phyloP scores from a whole-genome alignment of 2,113 vertebrate species.

The Pygoscelis adeliae region DNA sequence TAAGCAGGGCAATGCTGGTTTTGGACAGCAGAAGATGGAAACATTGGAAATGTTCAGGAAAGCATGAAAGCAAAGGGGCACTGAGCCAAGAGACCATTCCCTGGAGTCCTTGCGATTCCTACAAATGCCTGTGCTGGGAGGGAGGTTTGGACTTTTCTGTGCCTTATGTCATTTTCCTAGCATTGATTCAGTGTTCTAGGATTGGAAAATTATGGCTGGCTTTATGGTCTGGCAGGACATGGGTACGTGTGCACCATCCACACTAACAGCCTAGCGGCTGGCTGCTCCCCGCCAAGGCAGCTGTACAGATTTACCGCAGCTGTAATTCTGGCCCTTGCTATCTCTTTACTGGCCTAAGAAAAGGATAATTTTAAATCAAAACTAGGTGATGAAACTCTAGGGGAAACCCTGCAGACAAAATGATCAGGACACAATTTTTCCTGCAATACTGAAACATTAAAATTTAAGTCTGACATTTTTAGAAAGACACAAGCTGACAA shows the following conservation, averaged over 20 bases:
- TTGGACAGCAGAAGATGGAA: not conserved
- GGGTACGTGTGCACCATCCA: not conserved
- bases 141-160: not conserved
- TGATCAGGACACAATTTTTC: not conserved
- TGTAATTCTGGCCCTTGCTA: not conserved
- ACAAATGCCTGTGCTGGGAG: not conserved
- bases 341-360: not conserved
- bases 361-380: not conserved
- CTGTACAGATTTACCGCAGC: not conserved
- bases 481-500: constrained; percentile 12
- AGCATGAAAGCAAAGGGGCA: not conserved
- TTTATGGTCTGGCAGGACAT: not conserved
- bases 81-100: not conserved
- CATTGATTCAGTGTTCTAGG: not conserved
- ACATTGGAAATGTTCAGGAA: not conserved
- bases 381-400: not conserved
- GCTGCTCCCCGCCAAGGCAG: not conserved
- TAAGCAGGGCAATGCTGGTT: not conserved
- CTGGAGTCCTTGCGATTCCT: rapidly evolving
- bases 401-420: not conserved
- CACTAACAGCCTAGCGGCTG: not conserved
- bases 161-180: not conserved
- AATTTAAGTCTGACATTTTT: not conserved
- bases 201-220: not conserved
- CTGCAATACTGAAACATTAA: not conserved